Evolutionary conservation across 2,888 invertebrate species (phyloP), one percentile per base, ranked within the genome.

Genomic region (Volucella zonaria): DNA sequence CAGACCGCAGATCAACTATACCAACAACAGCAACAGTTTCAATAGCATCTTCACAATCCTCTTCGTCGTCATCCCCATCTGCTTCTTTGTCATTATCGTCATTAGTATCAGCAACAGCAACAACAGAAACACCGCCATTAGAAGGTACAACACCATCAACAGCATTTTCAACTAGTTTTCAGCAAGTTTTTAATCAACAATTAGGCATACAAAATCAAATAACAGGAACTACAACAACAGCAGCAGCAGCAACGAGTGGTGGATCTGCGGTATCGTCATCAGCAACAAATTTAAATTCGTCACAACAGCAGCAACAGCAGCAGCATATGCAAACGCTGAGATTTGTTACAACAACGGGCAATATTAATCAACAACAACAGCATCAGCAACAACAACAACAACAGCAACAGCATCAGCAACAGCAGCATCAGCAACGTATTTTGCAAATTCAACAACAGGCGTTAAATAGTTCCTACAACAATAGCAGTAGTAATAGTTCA

Each of bases 1-100:
- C 90, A 90, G 91, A 92, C 91, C 92, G 91, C 91, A 90, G 91
- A 90, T 89, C 90, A 90, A 89, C 89, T 89, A 88, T 89, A 89
- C 87, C 86, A 87, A 87, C 87, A 87, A 85, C 79, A 64, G 67
- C 76, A 87, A 76, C 83, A 81, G 67, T 87, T 86, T 77, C 86
- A 82, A 83, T 81, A 87, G 77, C 66, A 82, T 62, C 79, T 78
- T 70, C 83, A 62, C 66, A 80, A 79, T 56, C 82, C 58, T 64
- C 76, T 45, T 67, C 40, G 68, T 78, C 86, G 14, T 66, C 70
- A 56, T 78, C 74, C 18, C 73, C 87, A 82, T 62, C 86, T 67
- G 54, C 77, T 54, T 70, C 76, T 47, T 76, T 64, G 49, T 83
- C 61, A 66, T 59, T 76, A 78, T 80, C 59, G 61, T 81, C 64